phyloP scores from a whole-genome alignment of 2,113 vertebrate species.

The Phoxinus phoxinus region DNA sequence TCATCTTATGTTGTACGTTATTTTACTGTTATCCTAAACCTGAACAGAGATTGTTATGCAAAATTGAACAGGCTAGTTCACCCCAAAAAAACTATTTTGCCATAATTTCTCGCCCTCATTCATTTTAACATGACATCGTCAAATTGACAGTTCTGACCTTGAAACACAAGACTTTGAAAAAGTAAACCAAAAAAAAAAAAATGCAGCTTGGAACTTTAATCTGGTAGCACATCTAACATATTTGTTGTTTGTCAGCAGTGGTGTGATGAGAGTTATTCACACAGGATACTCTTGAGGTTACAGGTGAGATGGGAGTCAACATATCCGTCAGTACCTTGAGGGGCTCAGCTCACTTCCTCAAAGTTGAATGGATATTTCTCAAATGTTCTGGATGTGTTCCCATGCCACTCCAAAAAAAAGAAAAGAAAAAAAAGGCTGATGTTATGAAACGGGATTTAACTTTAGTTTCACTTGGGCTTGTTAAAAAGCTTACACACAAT shows the following conservation, averaged over 20 bases:
- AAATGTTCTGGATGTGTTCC: not conserved
- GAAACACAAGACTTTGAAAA: not conserved
- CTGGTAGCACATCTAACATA: not conserved
- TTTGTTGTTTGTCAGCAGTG: slow-evolving; percentile 16
- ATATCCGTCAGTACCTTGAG: slow-evolving; percentile 1
- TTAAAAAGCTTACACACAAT: not conserved
- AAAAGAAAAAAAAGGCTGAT: not conserved
- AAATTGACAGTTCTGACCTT: slow-evolving; percentile 16
- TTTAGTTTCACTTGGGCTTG: not conserved
- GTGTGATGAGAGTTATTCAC: slow-evolving; percentile 3
- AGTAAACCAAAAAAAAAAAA: not conserved
- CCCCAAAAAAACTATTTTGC: no score
- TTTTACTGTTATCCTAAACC: no score
- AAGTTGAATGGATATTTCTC: not conserved
- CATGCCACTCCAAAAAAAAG: not conserved
- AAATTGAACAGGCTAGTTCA: no score
- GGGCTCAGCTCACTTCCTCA: not conserved
- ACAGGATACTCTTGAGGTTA: slow-evolving; percentile 13
- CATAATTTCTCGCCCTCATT: no score
- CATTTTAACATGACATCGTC: not conserved
- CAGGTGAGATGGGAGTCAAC: slow-evolving; percentile 20
- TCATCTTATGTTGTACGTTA: no score
- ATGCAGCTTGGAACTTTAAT: not conserved
- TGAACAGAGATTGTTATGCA: no score
- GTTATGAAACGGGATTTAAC: not conserved